Base-by-base conservation (phyloP, 2,888 invertebrate genomes). In the Lissonota sp. region DNA sequence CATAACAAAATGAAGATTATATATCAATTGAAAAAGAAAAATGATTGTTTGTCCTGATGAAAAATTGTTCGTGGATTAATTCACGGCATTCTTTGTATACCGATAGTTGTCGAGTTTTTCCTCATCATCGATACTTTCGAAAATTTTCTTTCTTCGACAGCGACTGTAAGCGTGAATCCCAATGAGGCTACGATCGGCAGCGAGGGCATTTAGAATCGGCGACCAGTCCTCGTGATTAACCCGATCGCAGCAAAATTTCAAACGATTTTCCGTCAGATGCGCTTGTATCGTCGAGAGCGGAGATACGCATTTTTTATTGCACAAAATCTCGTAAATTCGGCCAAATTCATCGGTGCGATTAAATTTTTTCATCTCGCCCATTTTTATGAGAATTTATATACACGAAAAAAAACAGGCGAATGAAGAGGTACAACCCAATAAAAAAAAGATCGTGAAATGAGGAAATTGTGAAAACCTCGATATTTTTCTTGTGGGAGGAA, bases 221-320 rank as follows among this genome's bases (percentile, higher is more conserved):
- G 84, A 79, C 88, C 88, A 88, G 64, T 87, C 82, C 49, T 84
- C 84, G 60, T 84, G 62, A 57, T 55, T 67, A 37, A 88, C 40
- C 12, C 82, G 76, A 82, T 88, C 88, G 60, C 81, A 84, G 63
- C 85, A 86, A 66, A 88, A 85, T 72, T 77, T 82, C 64, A 88
- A 82, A 39, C 70, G 71, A 46, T 85, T 85, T 16, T 84, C 81
- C 46, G 79, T 67, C 53, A 84, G 75, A 76, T 83, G 77, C 5
- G 84, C 69, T 62, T 78, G 85, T 14, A 88, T 69, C 8, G 78
- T 64, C 0, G 83, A 7, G 14, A 88, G 73, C 5, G 87, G 87
- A 37, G 82, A 85, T 6, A 86, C 40, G 14, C 66, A 64, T 37
- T 79, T 83, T 16, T 83, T 72, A 26, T 64, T 70, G 46, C 87